A percentile compares a stretch with the other conserved stretches of the same genome.
phyloP scores from a whole-genome alignment of 2,888 invertebrate species.

The Epiperipatus broadwayi region DNA sequence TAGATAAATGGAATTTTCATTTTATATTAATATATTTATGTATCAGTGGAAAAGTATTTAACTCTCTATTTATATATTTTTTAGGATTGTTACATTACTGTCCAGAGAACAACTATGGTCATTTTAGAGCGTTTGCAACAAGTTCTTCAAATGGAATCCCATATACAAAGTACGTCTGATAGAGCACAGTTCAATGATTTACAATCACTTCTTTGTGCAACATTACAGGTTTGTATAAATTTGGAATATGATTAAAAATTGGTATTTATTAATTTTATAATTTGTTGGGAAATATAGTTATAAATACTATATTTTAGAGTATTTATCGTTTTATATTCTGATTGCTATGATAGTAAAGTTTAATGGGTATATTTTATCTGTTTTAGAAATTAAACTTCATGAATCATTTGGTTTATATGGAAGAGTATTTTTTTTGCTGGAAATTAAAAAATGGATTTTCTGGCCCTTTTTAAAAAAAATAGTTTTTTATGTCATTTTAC shows the following conservation, averaged over 20 bases:
- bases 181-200: slow-evolving; percentile 85
- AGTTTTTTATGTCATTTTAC: too few relatives aligned
- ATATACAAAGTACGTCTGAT: slow-evolving; percentile 53
- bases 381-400: too few relatives aligned
- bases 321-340: background rate
- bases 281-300: too few relatives aligned
- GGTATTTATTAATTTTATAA: background rate
- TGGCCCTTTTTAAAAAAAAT: too few relatives aligned
- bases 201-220: slow-evolving; percentile 86
- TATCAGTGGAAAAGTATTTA: slow-evolving; percentile 10
- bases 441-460: too few relatives aligned
- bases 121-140: slow-evolving; percentile 82
- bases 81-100: slow-evolving; percentile 77
- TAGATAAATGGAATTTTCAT: slow-evolving; percentile 6
- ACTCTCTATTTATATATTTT: too few relatives aligned
- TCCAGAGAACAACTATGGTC: slow-evolving; percentile 89
- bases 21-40: too few relatives aligned
- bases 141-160: slow-evolving; percentile 72
- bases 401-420: too few relatives aligned
- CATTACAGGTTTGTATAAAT: slow-evolving; percentile 43
- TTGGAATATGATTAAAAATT: background rate
- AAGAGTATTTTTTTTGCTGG: too few relatives aligned
- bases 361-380: too few relatives aligned
- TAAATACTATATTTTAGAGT: background rate
- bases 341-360: too few relatives aligned